phyloP scores from a whole-genome alignment of 1,140 invertebrate genomes.

The Ips typographus region DNA sequence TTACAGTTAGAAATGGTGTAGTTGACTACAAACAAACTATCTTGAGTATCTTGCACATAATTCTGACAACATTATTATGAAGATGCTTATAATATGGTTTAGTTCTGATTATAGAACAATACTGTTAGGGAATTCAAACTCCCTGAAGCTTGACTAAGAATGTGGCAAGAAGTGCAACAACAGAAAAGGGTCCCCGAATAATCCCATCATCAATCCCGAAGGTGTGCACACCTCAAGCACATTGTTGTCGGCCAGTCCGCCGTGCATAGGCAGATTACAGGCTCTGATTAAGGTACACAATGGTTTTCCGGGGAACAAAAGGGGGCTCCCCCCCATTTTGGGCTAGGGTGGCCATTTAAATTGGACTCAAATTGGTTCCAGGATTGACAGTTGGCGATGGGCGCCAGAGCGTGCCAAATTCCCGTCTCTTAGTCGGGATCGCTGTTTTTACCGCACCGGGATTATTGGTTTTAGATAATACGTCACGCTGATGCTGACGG shows the following conservation, averaged over 20 bases:
- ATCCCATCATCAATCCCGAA: conserved; percentile 41
- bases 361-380: conserved; percentile 41
- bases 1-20: too few species aligned
- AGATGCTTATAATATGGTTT: too few species aligned
- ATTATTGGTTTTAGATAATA: conserved; percentile 39
- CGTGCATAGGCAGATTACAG: conserved; percentile 45
- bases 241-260: conserved; percentile 41
- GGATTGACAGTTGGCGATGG: conserved; percentile 43
- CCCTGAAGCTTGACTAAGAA: too few species aligned
- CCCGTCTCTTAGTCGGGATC: conserved; percentile 29
- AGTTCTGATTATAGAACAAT: too few species aligned
- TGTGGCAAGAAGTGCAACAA: conserved; percentile 6
- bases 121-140: too few species aligned
- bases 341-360: conserved; percentile 39
- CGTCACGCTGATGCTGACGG: conserved; percentile 15
- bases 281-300: conserved; percentile 44
- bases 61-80: too few species aligned
- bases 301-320: conserved; percentile 33
- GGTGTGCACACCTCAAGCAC: conserved; percentile 44
- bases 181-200: conserved; percentile 29
- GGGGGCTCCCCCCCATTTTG: conserved; percentile 29
- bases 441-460: conserved; percentile 36
- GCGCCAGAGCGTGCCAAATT: conserved; percentile 38
- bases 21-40: too few species aligned
- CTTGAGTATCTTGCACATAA: too few species aligned